Percentiles rank a stretch among this genome's conserved stretches.
Evolutionary conservation across 1,140 invertebrate genomes (phyloP).

Genomic region (Antheraea pernyi): DNA sequence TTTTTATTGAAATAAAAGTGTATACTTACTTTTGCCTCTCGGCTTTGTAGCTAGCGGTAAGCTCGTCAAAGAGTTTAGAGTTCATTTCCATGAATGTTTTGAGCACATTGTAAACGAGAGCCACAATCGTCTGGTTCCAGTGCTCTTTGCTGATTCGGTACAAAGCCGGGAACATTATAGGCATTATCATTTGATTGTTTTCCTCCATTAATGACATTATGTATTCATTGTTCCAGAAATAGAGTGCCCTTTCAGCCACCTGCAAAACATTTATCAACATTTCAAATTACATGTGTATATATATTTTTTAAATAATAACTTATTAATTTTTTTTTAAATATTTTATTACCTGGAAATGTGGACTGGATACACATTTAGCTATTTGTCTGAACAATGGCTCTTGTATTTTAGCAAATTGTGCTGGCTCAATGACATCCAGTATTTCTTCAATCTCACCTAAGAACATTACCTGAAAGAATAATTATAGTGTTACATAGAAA

Average conservation of each 20-base stretch:
- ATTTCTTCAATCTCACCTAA: constrained; percentile 98
- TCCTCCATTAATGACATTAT: constrained; percentile 97
- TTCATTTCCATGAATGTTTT: constrained; percentile 99
- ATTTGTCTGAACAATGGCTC: constrained; percentile 98
- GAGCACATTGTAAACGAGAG: constrained; percentile 99
- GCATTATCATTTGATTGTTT: constrained; percentile 94
- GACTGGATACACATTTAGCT: constrained; percentile 98
- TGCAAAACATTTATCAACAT: constrained; percentile 60
- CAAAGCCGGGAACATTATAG: constrained; percentile 97
- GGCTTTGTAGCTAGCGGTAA: constrained; percentile 98
- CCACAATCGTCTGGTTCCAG: constrained; percentile 99
- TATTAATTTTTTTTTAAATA: neutral
- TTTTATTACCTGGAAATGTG: constrained; percentile 92
- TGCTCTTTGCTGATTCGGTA: constrained; percentile 99
- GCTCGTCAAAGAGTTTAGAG: constrained; percentile 98
- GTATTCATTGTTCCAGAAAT: constrained; percentile 99
- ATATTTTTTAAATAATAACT: constrained; percentile 6
- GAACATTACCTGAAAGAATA: constrained; percentile 90
- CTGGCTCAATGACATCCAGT: constrained; percentile 98
- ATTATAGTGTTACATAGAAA: neutral
- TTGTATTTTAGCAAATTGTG: constrained; percentile 98
- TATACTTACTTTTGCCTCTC: constrained; percentile 94
- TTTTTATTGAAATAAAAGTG: neutral
- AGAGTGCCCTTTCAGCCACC: constrained; percentile 98
- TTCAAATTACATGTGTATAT: neutral